A percentile compares a stretch with the other conserved stretches of the same genome.
phyloP scores from a whole-genome alignment of 2,797 vertebrate genomes.

The Mallotus villosus region DNA sequence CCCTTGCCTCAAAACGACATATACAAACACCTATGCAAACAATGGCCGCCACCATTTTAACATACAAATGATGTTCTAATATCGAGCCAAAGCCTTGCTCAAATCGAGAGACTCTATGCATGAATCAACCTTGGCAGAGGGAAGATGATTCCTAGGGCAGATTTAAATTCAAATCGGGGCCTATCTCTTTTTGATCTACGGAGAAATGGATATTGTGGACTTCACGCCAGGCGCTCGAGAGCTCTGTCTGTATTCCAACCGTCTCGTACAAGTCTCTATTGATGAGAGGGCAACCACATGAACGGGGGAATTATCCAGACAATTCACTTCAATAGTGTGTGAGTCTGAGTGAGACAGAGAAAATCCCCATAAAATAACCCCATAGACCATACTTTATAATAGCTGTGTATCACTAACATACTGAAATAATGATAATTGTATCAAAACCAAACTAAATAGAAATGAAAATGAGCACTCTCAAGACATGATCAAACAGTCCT shows the following conservation, averaged over 20 bases:
- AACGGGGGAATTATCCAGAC: background rate
- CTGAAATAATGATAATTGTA: background rate
- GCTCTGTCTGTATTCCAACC: constrained; percentile 46
- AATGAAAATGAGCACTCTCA: background rate
- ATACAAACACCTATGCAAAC: constrained; percentile 44
- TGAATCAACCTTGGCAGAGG: constrained; percentile 33
- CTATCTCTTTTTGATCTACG: constrained; percentile 49
- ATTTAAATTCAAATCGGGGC: constrained; percentile 59
- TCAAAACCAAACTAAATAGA: background rate
- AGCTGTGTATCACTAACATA: background rate
- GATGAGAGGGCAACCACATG: constrained; percentile 24
- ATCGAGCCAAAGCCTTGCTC: constrained; percentile 44
- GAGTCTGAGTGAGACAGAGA: background rate
- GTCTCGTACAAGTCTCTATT: constrained; percentile 38
- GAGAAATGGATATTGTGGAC: constrained; percentile 37
- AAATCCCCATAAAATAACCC: background rate
- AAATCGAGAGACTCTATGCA: constrained; percentile 29
- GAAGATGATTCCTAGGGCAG: constrained; percentile 42
- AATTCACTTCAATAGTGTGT: background rate
- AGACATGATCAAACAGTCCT: background rate
- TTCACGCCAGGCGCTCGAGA: constrained; percentile 37
- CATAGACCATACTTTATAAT: background rate
- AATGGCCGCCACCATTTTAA: constrained; percentile 62
- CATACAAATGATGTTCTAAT: constrained; percentile 69
- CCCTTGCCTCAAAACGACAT: constrained; percentile 15